Conservation (phyloP, 2,113 vertebrate genomes). For the Salminus brasiliensis region DNA sequence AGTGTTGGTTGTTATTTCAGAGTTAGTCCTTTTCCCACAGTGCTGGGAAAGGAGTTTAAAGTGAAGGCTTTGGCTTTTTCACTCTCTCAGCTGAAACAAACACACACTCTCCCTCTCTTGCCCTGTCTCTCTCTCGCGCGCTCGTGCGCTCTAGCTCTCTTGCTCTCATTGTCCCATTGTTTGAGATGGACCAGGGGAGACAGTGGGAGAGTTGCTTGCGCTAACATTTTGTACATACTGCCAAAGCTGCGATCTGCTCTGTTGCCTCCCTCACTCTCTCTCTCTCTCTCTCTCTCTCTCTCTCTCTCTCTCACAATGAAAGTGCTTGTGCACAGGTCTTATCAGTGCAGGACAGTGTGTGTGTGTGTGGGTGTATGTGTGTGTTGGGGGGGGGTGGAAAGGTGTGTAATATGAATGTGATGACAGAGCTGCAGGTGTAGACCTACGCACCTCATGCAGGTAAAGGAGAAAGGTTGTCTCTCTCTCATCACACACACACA, state of each 20-base stretch:
- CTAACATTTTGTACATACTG: slow-evolving; percentile 50
- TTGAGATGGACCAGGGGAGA: slow-evolving; percentile 31
- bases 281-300: slow-evolving; percentile 28
- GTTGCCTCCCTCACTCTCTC: slow-evolving; percentile 26
- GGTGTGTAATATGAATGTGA: slow-evolving; percentile 59
- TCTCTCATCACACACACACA: slow-evolving; percentile 5
- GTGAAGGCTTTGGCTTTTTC: slow-evolving; percentile 49
- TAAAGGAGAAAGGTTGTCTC: slow-evolving; percentile 43
- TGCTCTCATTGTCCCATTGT: slow-evolving; percentile 46
- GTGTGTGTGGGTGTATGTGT: slow-evolving; percentile 18
- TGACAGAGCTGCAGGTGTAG: slow-evolving; percentile 56
- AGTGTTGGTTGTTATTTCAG: slow-evolving; percentile 52
- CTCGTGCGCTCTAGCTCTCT: slow-evolving; percentile 19
- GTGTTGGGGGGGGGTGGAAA: no score
- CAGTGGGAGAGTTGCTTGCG: slow-evolving; percentile 43
- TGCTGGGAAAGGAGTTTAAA: slow-evolving; percentile 49
- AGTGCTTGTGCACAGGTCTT: slow-evolving; percentile 44
- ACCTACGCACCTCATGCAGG: slow-evolving; percentile 36
- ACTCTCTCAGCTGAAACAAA: slow-evolving; percentile 41
- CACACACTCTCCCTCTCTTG: slow-evolving; percentile 2
- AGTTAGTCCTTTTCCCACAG: slow-evolving; percentile 54
- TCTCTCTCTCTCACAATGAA: slow-evolving; percentile 40
- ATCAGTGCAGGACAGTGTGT: slow-evolving; percentile 44
- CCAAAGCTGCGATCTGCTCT: slow-evolving; percentile 54
- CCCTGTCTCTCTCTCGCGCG: neutral